Evolutionary conservation across 2,113 vertebrate species (phyloP), one percentile per base, ranked within the genome.

Genomic region (Elephantulus edwardii): DNA sequence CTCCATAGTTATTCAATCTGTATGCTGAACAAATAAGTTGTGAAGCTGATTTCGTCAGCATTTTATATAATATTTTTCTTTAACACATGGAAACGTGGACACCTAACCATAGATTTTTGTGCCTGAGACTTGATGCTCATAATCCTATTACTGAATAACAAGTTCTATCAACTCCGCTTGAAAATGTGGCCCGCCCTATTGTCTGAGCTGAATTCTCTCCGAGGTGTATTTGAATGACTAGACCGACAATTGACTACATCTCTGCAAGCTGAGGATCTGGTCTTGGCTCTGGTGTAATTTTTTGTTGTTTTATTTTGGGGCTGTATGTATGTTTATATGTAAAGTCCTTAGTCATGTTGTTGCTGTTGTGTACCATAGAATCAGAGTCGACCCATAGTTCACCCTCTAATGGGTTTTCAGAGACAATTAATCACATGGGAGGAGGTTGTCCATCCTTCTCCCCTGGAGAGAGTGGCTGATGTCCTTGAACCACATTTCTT

Each of bases 81-180:
- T 48, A 86, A 97, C 74, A 40, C 1, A 1, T 91, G 81, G 83
- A 96, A 97, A 93, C 93, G 5, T 48, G 80, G 54, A 62, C 83
- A 86, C 71, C 72, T 91, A 90, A 88, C 94, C 92, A 94, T 86
- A 70, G 86, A 93, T 95, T 92, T 94, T 90, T 22, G 88, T 92
- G 60, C 88, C 84, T 3, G 7, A 92, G 93, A 94, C 70, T 78
- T 56, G 78, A 94, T 58, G 68, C 80, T 54, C 68, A 77, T 84
- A 95, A 96, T 96, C 95, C 87, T 76, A 83, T 96, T 96, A 91
- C 38, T 52, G 8, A 88, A 79, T 91, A 97, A 94, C 56, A 66
- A 46, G 89, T 90, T 94, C 95, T 93, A 50, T 72, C 22, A 83
- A 40, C 66, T 19, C 76, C 56, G 0, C 2, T 83, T 78, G 40